Base-by-base conservation (phyloP, 2,888 invertebrate species). In the Zygaena filipendulae region DNA sequence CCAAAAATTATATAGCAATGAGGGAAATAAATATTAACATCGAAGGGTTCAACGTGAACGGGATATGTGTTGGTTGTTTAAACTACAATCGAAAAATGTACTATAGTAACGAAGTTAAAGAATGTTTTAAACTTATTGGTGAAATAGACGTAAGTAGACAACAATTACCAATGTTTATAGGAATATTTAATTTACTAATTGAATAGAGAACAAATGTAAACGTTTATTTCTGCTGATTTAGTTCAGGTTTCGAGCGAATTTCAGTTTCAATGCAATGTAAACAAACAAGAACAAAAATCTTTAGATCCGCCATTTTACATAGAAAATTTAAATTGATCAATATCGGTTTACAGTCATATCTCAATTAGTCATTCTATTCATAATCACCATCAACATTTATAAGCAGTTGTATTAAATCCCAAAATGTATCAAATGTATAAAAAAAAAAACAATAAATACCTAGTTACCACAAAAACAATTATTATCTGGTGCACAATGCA, bases 11-110 rank as follows among this genome's bases (percentile, higher is more conserved):
- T 16, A 16, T 6, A 16, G 7, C 50, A 52, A 72, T 75, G 72
- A 68, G 52, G 40, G 77, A 79, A 59, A 63, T 79, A 16, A 67
- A 79, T 29, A 77, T 79, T 40, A 75, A 77, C 42, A 77, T 79
- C 25, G 79, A 77, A 46, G 79, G 79, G 2, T 79, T 66, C 31
- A 79, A 77, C 45, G 79, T 75, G 13, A 79, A 77, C 24, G 77
- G 79, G 1, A 69, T 79, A 42, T 79, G 79, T 41, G 79, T 77
- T 2, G 69, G 70, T 3, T 79, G 79, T 47, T 53, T 79, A 18
- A 72, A 72, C 36, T 72, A 71, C 32, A 64, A 72, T 37, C 63
- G 79, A 3, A 61, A 56, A 39, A 79, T 79, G 77, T 62, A 45
- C 34, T 69, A 68, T 27, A 40, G 47, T n/a, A 40, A 52, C 3